Conservation (phyloP, 2,113 vertebrate genomes). For the Oostethus manadensis region DNA sequence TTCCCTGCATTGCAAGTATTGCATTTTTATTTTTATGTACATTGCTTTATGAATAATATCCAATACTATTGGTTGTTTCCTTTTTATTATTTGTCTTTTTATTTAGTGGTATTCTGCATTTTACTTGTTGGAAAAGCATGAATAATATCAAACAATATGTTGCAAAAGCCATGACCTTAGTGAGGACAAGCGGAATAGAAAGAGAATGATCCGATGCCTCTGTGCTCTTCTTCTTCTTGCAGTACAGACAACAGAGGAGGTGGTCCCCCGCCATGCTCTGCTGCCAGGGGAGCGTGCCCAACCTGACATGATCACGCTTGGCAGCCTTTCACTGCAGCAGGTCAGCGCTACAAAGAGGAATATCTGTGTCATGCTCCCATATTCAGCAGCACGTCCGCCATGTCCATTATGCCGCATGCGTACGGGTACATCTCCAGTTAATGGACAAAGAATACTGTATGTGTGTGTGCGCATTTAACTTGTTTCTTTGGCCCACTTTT, state of each 20-base stretch:
- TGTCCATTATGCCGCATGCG: slow-evolving; percentile 60
- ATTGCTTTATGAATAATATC: no score
- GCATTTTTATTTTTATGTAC: no score
- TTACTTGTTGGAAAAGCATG: no score
- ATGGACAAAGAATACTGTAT: slow-evolving; percentile 48
- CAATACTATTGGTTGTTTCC: no score
- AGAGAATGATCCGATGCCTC: no score
- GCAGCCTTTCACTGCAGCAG: slow-evolving; percentile 83
- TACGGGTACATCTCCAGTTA: slow-evolving; percentile 49
- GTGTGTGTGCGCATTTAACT: slow-evolving; percentile 12
- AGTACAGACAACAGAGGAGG: slow-evolving; percentile 64
- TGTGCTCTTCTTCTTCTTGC: slow-evolving; percentile 24
- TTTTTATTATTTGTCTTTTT: no score
- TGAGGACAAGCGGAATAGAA: no score
- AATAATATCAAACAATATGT: no score
- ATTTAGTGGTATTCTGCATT: no score
- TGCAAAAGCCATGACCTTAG: no score
- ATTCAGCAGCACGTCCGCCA: slow-evolving; percentile 68
- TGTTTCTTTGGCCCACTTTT: slow-evolving; percentile 18
- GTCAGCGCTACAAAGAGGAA: slow-evolving; percentile 79
- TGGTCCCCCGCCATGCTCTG: slow-evolving; percentile 71
- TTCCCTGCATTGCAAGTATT: no score
- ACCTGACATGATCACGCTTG: slow-evolving; percentile 82
- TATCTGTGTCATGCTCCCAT: slow-evolving; percentile 73
- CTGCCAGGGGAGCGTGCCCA: slow-evolving; percentile 78